These are phyloP conservation scores for Myrmecobius fasciatus DNA, from an alignment of 2,113 vertebrate species.

Conservation along the genomic window DNA sequence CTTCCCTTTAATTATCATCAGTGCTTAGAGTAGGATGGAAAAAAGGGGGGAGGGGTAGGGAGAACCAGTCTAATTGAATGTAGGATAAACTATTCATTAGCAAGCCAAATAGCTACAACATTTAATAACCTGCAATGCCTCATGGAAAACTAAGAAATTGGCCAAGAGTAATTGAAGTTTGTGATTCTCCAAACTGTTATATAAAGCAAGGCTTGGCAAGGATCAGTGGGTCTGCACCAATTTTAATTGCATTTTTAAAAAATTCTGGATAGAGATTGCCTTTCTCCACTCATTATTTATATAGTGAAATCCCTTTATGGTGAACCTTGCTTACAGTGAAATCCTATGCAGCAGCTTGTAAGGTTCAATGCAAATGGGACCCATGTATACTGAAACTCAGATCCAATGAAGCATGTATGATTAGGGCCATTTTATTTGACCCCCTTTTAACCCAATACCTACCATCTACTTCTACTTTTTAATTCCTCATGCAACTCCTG, in stretches of 20 bases:
- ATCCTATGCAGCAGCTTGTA: constrained; percentile 56
- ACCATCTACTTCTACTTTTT: constrained; percentile 31
- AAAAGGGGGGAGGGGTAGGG: background rate
- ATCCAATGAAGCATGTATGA: background rate
- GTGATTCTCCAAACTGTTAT: constrained; percentile 79
- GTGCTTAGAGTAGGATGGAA: constrained; percentile 45
- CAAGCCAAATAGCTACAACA: constrained; percentile 67
- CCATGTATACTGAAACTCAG: constrained; percentile 49
- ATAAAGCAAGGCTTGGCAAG: constrained; percentile 76
- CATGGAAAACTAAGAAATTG: constrained; percentile 70
- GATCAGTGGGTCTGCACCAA: constrained; percentile 69
- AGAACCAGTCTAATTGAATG: constrained; percentile 68
- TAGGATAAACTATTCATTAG: constrained; percentile 78
- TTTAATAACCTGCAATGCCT: constrained; percentile 75
- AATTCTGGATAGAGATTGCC: constrained; percentile 67
- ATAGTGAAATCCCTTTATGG: constrained; percentile 71
- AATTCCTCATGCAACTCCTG: background rate
- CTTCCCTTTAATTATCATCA: constrained; percentile 59
- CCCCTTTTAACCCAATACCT: constrained; percentile 63
- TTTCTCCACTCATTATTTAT: constrained; percentile 63
- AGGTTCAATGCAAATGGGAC: constrained; percentile 68
- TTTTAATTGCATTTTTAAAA: constrained; percentile 77
- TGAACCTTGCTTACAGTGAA: constrained; percentile 66
- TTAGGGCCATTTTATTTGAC: constrained; percentile 55
- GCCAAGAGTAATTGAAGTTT: constrained; percentile 79